phyloP scores from a whole-genome alignment of 2,888 invertebrate species.

The Cantharis rufa region DNA sequence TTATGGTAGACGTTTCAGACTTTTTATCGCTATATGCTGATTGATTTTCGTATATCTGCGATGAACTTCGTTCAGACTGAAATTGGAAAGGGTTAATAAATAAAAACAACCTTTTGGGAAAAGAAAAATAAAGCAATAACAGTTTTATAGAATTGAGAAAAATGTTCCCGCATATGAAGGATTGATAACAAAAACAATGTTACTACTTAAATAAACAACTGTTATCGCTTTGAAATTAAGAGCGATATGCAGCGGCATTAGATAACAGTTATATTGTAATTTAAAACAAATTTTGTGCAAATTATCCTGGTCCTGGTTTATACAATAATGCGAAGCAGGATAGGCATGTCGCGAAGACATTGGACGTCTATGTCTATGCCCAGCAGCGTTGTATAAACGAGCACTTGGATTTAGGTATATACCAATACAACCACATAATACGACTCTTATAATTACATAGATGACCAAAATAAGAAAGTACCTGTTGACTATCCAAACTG shows the following conservation, averaged over 20 bases:
- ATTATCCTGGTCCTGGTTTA: background rate
- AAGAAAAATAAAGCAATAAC: background rate
- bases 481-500: conserved; percentile 48
- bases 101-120: background rate
- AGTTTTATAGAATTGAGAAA: background rate
- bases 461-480: conserved; percentile 11
- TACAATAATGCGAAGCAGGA: no score
- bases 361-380: no score
- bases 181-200: background rate
- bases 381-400: no score
- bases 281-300: background rate
- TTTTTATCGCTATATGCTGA: conserved; percentile 6
- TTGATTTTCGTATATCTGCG: conserved; percentile 4
- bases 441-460: background rate
- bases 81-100: background rate
- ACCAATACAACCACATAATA: background rate
- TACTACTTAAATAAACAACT: background rate
- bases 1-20: conserved; percentile 40
- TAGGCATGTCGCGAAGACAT: no score
- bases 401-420: background rate
- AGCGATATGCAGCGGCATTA: background rate
- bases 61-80: conserved; percentile 1
- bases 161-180: background rate
- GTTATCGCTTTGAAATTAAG: background rate
- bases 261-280: background rate